These are phyloP conservation scores for Tinamus guttatus DNA, from an alignment of 2,113 vertebrate species.

Conservation along the genomic window DNA sequence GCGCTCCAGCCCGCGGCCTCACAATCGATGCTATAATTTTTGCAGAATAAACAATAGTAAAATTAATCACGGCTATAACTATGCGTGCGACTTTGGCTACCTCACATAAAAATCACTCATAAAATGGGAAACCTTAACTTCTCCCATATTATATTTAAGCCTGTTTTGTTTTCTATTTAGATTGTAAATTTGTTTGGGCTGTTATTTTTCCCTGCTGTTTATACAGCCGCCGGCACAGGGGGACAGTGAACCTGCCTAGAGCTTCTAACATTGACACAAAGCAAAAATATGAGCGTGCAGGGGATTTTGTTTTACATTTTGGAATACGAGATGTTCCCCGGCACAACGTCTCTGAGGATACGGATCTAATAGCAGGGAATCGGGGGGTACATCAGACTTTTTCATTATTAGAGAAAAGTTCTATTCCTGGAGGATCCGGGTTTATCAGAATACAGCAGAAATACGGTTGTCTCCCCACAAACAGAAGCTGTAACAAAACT, in stretches of 20 bases:
- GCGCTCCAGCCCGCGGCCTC: not conserved
- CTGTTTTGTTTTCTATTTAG: not conserved
- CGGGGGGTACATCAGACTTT: not conserved
- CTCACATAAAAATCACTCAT: not conserved
- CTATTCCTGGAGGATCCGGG: not conserved
- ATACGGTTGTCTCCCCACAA: not conserved
- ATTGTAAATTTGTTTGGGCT: not conserved
- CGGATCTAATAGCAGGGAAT: not conserved
- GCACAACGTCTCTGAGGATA: not conserved
- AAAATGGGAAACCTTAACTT: not conserved
- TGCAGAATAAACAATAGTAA: slow-evolving; percentile 12
- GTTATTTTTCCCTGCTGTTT: not conserved
- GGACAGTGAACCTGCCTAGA: not conserved
- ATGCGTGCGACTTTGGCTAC: not conserved
- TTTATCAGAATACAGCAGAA: not conserved
- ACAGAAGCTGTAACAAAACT: not conserved
- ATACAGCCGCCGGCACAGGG: not conserved
- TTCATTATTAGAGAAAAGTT: not conserved
- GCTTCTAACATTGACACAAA: not conserved
- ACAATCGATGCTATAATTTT: not conserved
- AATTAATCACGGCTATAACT: not conserved
- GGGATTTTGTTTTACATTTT: not conserved
- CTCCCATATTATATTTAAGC: not conserved
- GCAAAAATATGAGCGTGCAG: not conserved
- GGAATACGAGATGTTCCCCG: not conserved